Conservation (phyloP, 2,888 invertebrate species). For the Oconnorella tubifera region DNA sequence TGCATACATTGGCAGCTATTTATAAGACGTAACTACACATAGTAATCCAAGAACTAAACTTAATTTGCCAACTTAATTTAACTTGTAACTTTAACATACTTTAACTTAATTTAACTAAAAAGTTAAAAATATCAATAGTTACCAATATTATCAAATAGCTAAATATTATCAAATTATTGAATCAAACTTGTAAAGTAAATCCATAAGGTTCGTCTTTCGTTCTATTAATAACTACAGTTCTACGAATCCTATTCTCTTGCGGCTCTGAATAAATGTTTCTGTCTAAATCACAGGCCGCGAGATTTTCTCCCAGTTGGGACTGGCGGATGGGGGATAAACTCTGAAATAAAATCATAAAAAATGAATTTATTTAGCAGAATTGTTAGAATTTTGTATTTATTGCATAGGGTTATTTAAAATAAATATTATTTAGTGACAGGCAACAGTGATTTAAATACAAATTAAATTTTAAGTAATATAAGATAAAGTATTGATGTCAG, state of each 20-base stretch:
- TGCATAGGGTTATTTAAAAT: no score
- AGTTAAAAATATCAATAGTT: not conserved
- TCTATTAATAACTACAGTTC: not conserved
- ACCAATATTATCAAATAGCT: not conserved
- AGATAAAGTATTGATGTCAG: no score
- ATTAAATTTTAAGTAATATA: no score
- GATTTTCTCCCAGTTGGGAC: constrained; percentile 3
- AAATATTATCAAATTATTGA: not conserved
- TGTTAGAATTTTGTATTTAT: no score
- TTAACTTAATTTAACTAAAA: not conserved
- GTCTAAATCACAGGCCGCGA: not conserved
- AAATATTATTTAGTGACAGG: not conserved
- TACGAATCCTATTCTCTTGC: not conserved
- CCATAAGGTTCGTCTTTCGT: not conserved
- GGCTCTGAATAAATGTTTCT: not conserved
- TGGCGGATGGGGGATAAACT: no score
- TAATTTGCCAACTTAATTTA: not conserved
- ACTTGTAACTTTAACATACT: not conserved
- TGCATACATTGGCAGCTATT: no score
- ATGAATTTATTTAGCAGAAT: not conserved
- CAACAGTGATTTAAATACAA: no score
- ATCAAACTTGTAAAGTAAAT: not conserved
- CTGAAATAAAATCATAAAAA: no score
- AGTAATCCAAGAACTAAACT: no score
- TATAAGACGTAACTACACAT: no score